Base-by-base conservation (phyloP, 2,797 vertebrate genomes). In the Enteromius radiatus region DNA sequence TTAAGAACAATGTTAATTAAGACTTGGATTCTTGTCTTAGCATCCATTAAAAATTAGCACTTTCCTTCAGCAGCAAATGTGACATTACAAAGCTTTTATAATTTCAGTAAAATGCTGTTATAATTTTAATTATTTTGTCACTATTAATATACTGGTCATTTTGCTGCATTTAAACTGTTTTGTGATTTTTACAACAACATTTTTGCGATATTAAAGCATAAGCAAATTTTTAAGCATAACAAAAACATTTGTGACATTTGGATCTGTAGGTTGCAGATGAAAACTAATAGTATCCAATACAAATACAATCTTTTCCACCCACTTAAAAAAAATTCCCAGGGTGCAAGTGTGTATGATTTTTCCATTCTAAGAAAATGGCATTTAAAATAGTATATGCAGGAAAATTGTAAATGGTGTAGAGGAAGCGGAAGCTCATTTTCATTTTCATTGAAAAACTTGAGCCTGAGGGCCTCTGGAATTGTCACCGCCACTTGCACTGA, bases 1-100 rank as follows among this genome's bases (percentile, higher is more conserved):
- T 81, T 87, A 84, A 84, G 86, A 89, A 91, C 91, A 93, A 93
- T 93, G 89, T 93, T 92, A 92, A 93, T 93, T 92, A 93, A 91
- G 92, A 92, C 87, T 89, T 90, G 90, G 54, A 28, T 28, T 77
- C 2, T 78, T 65, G 64, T 56, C 5, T 79, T 59, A 9, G 33
- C 26, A 9, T 43, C 15, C 11, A 14, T 80, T 59, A 15, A 17
- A 80, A 54, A 28, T 78, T 10, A 15, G n/a, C 67, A 69, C 1
- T 59, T 61, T 61, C 33, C 4, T n/a, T 11, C 1, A 0, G 28
- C 31, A 33, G 41, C 36, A 76, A 38, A 82, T 76, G 74, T 11
- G 26, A 31, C 41, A 36, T 45, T 49, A 56, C 31, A 38, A 61
- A 70, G 41, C 19, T 23, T 23, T 56, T 67, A 8, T 56, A 17